Evolutionary conservation across 2,797 vertebrate species (phyloP).

Genomic region (Pygocentrus nattereri): DNA sequence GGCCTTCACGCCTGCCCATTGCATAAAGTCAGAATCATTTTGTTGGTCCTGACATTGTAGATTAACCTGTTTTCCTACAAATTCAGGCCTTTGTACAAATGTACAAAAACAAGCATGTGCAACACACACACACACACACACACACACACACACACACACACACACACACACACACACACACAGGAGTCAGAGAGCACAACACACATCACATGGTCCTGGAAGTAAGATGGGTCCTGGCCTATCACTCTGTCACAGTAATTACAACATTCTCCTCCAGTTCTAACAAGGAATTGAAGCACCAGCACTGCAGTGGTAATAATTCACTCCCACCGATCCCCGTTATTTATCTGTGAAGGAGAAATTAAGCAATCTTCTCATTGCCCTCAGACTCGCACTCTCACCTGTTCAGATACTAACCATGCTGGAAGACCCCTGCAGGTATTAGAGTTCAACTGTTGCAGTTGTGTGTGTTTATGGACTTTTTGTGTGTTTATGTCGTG

Average conservation of each 20-base stretch:
- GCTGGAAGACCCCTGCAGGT: constrained; percentile 23
- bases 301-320: constrained; percentile 70
- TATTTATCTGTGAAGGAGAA: background rate
- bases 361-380: constrained; percentile 26
- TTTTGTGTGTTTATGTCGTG: background rate
- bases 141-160: constrained; percentile 18
- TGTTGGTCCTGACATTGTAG: too few relatives aligned
- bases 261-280: constrained; percentile 75
- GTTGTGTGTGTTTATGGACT: background rate
- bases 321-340: constrained; percentile 41
- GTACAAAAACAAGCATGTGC: too few relatives aligned
- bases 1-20: too few relatives aligned
- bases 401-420: constrained; percentile 43
- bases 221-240: constrained; percentile 64
- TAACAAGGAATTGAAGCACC: constrained; percentile 82
- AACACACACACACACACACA: constrained; percentile 8
- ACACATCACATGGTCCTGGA: constrained; percentile 61
- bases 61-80: too few relatives aligned
- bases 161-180: constrained; percentile 11
- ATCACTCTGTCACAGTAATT: constrained; percentile 76
- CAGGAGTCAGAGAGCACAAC: constrained; percentile 50
- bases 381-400: constrained; percentile 22
- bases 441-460: constrained; percentile 33
- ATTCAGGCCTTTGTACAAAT: too few relatives aligned
- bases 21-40: too few relatives aligned